A percentile compares a stretch with the other conserved stretches of the same genome.
phyloP scores from a whole-genome alignment of 2,113 vertebrate genomes.

The Petroica traversi region DNA sequence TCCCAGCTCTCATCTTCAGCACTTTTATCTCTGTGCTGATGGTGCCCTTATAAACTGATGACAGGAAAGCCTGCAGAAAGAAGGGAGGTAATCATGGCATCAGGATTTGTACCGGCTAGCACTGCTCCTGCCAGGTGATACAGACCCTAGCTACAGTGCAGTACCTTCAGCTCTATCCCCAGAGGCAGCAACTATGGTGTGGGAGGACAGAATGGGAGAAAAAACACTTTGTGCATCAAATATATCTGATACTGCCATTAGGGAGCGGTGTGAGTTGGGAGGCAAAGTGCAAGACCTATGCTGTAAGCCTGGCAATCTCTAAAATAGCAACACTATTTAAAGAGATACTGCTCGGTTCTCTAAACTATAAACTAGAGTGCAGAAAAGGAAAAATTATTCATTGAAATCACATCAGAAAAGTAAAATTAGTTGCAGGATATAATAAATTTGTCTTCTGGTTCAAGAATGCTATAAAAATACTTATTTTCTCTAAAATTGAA shows the following conservation, averaged over 20 bases:
- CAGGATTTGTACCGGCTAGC: neutral
- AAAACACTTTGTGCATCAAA: neutral
- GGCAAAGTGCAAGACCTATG: neutral
- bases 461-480: neutral
- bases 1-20: neutral
- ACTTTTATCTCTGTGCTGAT: neutral
- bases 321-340: neutral
- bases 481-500: neutral
- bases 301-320: neutral
- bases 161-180: neutral
- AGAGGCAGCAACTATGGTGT: neutral
- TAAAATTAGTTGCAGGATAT: conserved; percentile 1
- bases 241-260: neutral
- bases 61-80: neutral
- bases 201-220: neutral
- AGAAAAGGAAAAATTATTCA: conserved; percentile 8
- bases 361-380: neutral
- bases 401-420: neutral
- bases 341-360: neutral
- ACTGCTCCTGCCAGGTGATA: neutral
- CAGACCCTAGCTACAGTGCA: neutral
- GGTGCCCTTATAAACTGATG: neutral
- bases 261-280: neutral
- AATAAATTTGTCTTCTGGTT: neutral
- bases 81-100: neutral